Base-by-base conservation (phyloP, 2,113 vertebrate genomes). In the Beaufortia kweichowensis region DNA sequence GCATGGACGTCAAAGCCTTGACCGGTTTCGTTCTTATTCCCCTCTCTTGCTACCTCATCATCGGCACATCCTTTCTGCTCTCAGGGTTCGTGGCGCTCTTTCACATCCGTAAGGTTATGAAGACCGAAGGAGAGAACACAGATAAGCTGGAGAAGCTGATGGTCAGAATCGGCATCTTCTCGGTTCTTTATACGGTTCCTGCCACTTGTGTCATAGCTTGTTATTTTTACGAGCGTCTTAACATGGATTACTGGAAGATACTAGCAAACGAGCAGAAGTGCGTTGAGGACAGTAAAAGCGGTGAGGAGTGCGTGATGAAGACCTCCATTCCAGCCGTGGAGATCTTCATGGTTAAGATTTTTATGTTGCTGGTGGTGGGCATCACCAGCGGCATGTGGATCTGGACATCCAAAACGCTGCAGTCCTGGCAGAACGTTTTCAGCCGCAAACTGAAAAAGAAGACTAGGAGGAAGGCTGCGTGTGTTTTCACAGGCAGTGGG, bases 351-450 rank as follows among this genome's bases (percentile, higher is more conserved):
- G 94, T 98, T 50, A 98, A 98, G 88, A 92, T 96, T 55, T 97
- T 97, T 84, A 98, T 99, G 97, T 87, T 97, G 33, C 75, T 99
- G 82, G 95, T 98, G 62, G 97, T 98, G 87, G 97, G 97, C 69
- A 96, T 98, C 86, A 98, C 97, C 19, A 98, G 97, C 11, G 96
- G 97, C 35, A 94, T 98, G 93, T 99, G 97, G 97, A 93, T 99
- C 88, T 99, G 97, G 97, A 98, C 96, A 31, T 95, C 96, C 77
- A 98, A 98, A 89, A 99, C 96, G 0, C 89, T 99, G 79, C 96
- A 98, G 75, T 97, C 97, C 7, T 99, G 97, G 97, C 97, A 98
- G 87, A 92, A 93, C 0, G 92, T 98, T 29, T 98, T 95, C 79
- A 94, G 94, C 87, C 91, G 93, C 77, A 91, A 95, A 81, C 77